phyloP scores from a whole-genome alignment of 1,140 invertebrate genomes.

The Drosophila tsacasi region DNA sequence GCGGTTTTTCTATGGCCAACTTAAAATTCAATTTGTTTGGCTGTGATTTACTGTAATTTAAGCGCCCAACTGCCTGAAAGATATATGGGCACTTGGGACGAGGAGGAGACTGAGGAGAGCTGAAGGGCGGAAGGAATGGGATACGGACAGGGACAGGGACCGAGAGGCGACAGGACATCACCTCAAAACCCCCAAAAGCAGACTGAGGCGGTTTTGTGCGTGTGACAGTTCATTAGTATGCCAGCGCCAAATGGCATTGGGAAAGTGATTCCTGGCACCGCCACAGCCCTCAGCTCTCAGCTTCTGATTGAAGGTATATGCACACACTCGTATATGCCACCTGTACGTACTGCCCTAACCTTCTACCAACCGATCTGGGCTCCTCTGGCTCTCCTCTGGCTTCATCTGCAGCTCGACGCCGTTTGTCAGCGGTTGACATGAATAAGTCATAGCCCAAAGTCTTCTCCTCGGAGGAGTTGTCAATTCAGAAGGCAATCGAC shows the following conservation, averaged over 20 bases:
- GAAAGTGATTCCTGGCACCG: slow-evolving; percentile 63
- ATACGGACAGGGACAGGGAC: too few relatives aligned
- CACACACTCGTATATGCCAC: neutral
- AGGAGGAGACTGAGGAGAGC: neutral
- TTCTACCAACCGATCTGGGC: neutral
- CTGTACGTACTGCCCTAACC: neutral
- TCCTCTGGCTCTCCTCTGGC: neutral
- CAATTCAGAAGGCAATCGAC: slow-evolving; percentile 37
- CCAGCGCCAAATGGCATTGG: slow-evolving; percentile 69
- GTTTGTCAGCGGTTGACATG: slow-evolving; percentile 79
- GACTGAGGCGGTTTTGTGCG: slow-evolving; percentile 51
- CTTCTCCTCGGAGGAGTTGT: slow-evolving; percentile 37
- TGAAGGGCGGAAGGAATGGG: neutral
- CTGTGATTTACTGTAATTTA: slow-evolving; percentile 83
- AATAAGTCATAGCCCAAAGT: slow-evolving; percentile 73
- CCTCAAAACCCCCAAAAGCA: slow-evolving; percentile 34
- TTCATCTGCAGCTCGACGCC: slow-evolving; percentile 56
- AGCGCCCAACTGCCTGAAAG: slow-evolving; percentile 72
- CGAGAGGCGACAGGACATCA: slow-evolving; percentile 1
- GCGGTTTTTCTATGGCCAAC: slow-evolving; percentile 75
- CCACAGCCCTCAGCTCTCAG: neutral
- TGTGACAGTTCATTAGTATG: slow-evolving; percentile 81
- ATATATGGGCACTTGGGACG: slow-evolving; percentile 72
- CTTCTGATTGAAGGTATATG: slow-evolving; percentile 23
- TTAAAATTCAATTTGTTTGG: slow-evolving; percentile 82